These are phyloP conservation scores for Mechanitis mazaeus DNA, from an alignment of 2,888 invertebrate species.

Conservation along the genomic window DNA sequence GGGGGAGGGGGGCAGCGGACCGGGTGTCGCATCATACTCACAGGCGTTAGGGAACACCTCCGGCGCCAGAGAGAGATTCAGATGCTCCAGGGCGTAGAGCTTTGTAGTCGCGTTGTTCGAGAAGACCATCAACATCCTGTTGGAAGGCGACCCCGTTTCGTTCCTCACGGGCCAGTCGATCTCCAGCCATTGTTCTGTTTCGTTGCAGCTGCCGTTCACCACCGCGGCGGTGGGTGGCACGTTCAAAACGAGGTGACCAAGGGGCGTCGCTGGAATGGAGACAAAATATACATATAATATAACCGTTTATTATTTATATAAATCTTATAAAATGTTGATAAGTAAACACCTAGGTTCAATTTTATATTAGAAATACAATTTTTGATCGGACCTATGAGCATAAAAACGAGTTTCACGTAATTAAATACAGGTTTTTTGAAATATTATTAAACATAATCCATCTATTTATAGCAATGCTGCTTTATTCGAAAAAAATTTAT, in stretches of 20 bases:
- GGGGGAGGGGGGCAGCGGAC: neutral
- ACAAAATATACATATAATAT: neutral
- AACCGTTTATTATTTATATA: no score
- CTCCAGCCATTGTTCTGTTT: slow-evolving; percentile 45
- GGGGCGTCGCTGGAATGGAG: slow-evolving; percentile 39
- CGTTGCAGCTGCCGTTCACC: slow-evolving; percentile 47
- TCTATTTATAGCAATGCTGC: no score
- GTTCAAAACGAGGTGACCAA: slow-evolving; percentile 45
- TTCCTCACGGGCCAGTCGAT: slow-evolving; percentile 40
- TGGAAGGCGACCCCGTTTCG: slow-evolving; percentile 25
- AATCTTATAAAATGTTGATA: no score
- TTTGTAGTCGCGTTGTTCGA: slow-evolving; percentile 50
- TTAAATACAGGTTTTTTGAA: no score
- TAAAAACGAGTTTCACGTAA: no score
- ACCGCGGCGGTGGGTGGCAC: slow-evolving; percentile 50
- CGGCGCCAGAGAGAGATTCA: slow-evolving; percentile 49
- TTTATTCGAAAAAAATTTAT: no score
- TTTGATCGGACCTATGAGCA: no score
- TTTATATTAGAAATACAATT: no score
- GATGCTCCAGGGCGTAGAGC: slow-evolving; percentile 47
- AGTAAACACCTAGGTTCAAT: no score
- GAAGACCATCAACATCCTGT: slow-evolving; percentile 51
- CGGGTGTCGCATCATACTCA: slow-evolving; percentile 38
- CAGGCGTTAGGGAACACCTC: slow-evolving; percentile 63
- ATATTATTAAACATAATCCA: no score